These are phyloP conservation scores for Sarcophaga carnaria DNA, from an alignment of 2,888 invertebrate species.

Conservation along the genomic window DNA sequence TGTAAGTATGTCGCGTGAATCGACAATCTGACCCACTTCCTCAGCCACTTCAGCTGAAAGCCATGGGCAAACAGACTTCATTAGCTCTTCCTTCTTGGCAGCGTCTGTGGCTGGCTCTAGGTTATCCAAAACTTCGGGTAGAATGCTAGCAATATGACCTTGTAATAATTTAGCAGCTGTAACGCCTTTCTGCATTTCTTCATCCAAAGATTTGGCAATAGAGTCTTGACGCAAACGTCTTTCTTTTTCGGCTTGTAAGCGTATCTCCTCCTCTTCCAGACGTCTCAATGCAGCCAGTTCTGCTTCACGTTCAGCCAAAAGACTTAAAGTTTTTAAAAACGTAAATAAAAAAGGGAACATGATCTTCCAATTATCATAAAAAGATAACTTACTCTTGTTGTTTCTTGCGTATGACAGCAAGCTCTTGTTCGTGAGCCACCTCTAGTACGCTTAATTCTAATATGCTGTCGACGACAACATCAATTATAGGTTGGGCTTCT, in stretches of 20 bases:
- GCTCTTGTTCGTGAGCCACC: conserved; percentile 96
- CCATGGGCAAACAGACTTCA: conserved; percentile 89
- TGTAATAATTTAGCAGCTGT: conserved; percentile 92
- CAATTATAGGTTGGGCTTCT: conserved; percentile 94
- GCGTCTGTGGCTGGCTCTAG: conserved; percentile 83
- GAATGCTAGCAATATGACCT: conserved; percentile 92
- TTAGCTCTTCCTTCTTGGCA: conserved; percentile 84
- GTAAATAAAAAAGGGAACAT: not conserved
- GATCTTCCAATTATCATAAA: conserved; percentile 35
- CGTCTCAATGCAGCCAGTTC: conserved; percentile 92
- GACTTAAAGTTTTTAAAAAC: conserved; percentile 72
- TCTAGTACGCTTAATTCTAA: conserved; percentile 94
- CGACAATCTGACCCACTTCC: conserved; percentile 91
- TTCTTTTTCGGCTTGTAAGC: conserved; percentile 88
- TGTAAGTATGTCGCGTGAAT: conserved; percentile 90
- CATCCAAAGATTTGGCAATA: conserved; percentile 85
- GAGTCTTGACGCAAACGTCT: conserved; percentile 88
- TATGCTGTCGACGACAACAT: conserved; percentile 94
- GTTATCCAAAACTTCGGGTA: conserved; percentile 92
- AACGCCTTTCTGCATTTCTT: conserved; percentile 90
- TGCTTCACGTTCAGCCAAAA: conserved; percentile 86
- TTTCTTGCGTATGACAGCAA: conserved; percentile 90
- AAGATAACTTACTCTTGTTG: conserved; percentile 78
- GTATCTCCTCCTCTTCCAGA: conserved; percentile 89
- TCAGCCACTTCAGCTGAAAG: conserved; percentile 90